Base-by-base conservation (phyloP, 2,113 vertebrate genomes). In the Australoheros scitulus region DNA sequence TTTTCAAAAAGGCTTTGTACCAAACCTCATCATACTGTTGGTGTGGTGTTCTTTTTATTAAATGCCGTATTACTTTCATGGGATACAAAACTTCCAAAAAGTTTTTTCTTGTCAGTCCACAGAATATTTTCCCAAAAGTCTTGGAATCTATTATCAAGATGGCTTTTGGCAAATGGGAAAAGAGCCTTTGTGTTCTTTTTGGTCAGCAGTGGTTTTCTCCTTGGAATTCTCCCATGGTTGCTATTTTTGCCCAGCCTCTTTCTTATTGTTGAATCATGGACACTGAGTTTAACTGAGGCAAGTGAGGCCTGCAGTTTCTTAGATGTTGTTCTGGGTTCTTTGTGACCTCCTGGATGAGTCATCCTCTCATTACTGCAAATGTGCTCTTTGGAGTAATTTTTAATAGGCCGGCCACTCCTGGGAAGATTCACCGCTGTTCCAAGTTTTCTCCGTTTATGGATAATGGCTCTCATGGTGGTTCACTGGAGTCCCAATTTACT, bases 181-280 rank as follows among this genome's bases (percentile, higher is more conserved):
- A 0, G 0, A 65, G n/a, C n/a, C 36, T 64, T 64, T 41, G 36
- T 41, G 61, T 5, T 41, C 0, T 5, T 41, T 64, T 64, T 64
- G n/a, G 61, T 41, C 41, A 41, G 36, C n/a, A 2, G 61, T 13
- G 1, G 36, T 24, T 64, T 24, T 64, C 41, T n/a, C n/a, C 36
- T 24, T n/a, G 24, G 11, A 65, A 41, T 36, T 65, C 36, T 24
- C 34, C 34, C 34, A 36, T 41, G n/a, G 22, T 10, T 4, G 14
- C n/a, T 24, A 24, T 65, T 41, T 65, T 24, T 65, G n/a, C 61
- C 11, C 3, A 3, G 60, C 29, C 6, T 63, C 0, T 38, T 64
- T 22, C 34, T 8, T 38, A 64, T 38, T 64, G 61, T 22, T 64
- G 34, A 64, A 20, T 63, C 3, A 6, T 63, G 34, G 38, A 63